These are phyloP conservation scores for Peromyscus melanophrys DNA, from an alignment of 2,797 vertebrate species.

Conservation along the genomic window DNA sequence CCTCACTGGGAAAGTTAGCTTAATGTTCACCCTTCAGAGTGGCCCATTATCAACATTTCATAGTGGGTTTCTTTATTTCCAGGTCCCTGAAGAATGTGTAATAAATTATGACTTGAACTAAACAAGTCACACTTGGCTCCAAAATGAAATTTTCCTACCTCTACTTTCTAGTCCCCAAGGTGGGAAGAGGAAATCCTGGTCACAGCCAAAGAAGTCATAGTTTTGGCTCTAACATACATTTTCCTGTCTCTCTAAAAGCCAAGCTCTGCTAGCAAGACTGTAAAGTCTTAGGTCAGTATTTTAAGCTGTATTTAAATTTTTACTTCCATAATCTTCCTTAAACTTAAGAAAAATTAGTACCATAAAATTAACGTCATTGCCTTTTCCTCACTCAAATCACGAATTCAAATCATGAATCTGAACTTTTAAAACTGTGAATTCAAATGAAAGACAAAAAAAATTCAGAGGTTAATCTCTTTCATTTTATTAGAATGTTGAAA, in stretches of 20 bases:
- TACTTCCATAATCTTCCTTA: conserved; percentile 86
- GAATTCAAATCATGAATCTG: neutral
- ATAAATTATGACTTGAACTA: conserved; percentile 91
- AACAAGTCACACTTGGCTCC: conserved; percentile 91
- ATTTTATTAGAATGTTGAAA: conserved; percentile 58
- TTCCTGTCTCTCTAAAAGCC: conserved; percentile 89
- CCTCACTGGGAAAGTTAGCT: conserved; percentile 87
- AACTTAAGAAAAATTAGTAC: conserved; percentile 81
- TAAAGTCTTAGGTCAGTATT: conserved; percentile 87
- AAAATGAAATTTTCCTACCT: conserved; percentile 92
- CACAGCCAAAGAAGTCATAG: conserved; percentile 91
- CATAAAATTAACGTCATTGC: conserved; percentile 79
- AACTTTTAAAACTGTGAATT: conserved; percentile 66
- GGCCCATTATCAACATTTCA: conserved; percentile 88
- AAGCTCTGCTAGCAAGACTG: conserved; percentile 85
- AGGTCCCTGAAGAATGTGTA: conserved; percentile 87
- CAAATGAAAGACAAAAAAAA: conserved; percentile 72
- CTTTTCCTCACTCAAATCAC: conserved; percentile 64
- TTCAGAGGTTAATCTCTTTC: neutral
- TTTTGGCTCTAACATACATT: conserved; percentile 90
- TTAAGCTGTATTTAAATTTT: conserved; percentile 86
- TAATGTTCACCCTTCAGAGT: conserved; percentile 87
- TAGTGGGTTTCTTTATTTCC: conserved; percentile 87
- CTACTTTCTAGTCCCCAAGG: conserved; percentile 91
- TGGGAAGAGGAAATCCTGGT: conserved; percentile 92